Evolutionary conservation across 2,113 vertebrate genomes (phyloP).

Genomic region (Vidua macroura): DNA sequence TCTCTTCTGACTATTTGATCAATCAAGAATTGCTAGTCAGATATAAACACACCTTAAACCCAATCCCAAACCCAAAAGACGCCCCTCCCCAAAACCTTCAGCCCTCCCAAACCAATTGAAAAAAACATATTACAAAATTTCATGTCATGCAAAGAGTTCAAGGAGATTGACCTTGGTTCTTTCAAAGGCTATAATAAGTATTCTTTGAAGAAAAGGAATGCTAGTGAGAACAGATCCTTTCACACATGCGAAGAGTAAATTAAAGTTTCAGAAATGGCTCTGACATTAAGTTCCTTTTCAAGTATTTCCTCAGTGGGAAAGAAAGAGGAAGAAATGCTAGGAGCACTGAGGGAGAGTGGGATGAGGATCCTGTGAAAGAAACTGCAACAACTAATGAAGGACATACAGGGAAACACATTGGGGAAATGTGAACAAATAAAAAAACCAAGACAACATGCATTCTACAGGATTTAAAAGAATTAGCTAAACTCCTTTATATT

Average conservation of each 20-base stretch:
- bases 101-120: not conserved
- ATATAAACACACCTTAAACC: not conserved
- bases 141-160: not conserved
- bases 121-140: not conserved
- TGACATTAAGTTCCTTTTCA: not conserved
- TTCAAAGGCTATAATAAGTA: not conserved
- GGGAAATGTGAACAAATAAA: not conserved
- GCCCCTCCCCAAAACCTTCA: not conserved
- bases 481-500: not conserved
- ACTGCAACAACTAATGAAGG: not conserved
- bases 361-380: not conserved
- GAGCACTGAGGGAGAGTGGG: not conserved
- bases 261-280: not conserved
- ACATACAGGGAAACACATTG: not conserved
- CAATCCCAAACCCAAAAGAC: not conserved
- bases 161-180: not conserved
- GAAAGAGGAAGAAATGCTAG: not conserved
- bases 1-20: not conserved
- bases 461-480: not conserved
- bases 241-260: not conserved
- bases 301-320: not conserved
- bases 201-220: conserved; percentile 22
- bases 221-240: conserved; percentile 16
- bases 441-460: not conserved
- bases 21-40: not conserved